Percentiles rank a stretch among this genome's conserved stretches.
Evolutionary conservation across 1,140 invertebrate genomes (phyloP).

Genomic region (Teleopsis dalmanni): DNA sequence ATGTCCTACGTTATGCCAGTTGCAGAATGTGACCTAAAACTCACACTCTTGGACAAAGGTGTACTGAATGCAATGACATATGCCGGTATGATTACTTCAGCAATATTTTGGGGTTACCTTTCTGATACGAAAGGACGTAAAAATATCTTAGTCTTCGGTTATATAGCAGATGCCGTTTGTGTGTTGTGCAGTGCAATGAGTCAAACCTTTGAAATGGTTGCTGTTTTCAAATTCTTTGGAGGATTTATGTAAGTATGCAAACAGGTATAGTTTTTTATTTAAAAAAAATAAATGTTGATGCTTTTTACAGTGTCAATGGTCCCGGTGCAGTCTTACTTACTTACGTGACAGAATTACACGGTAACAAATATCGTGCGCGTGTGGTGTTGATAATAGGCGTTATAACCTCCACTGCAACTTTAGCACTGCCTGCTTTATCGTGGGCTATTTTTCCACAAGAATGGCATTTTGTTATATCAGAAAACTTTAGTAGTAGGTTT

Average conservation of each 20-base stretch:
- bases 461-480: constrained; percentile 44
- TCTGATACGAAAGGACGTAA: constrained; percentile 68
- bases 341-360: constrained; percentile 62
- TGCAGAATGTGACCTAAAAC: constrained; percentile 61
- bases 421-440: constrained; percentile 50
- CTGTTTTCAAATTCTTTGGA: constrained; percentile 64
- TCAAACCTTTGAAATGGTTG: constrained; percentile 61
- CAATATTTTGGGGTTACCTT: constrained; percentile 73
- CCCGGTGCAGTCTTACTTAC: constrained; percentile 64
- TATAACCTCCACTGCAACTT: constrained; percentile 53
- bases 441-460: constrained; percentile 48
- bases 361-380: constrained; percentile 52
- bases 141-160: constrained; percentile 62
- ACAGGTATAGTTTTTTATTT: constrained; percentile 48
- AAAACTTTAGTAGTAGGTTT: constrained; percentile 51
- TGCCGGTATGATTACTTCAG: constrained; percentile 55
- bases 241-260: constrained; percentile 65
- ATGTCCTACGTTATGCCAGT: constrained; percentile 52
- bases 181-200: constrained; percentile 60
- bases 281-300: constrained; percentile 48
- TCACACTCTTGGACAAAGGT: constrained; percentile 59
- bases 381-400: constrained; percentile 56
- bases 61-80: constrained; percentile 60
- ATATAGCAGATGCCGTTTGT: constrained; percentile 60
- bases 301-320: constrained; percentile 56